phyloP scores from a whole-genome alignment of 1,140 invertebrate genomes.

The Leptoteleia sp. region DNA sequence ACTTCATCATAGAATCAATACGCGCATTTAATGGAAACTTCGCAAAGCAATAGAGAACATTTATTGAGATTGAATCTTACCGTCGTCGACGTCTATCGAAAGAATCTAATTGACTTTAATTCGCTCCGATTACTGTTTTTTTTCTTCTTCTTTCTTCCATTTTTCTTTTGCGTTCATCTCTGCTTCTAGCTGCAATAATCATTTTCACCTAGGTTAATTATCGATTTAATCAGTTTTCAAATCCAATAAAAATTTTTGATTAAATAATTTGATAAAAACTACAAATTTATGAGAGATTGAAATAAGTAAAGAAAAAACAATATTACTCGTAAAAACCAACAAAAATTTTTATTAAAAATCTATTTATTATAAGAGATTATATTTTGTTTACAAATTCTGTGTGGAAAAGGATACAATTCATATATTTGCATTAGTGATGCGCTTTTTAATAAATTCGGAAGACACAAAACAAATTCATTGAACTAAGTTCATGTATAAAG shows the following conservation, averaged over 20 bases:
- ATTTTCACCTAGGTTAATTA: conserved; percentile 34
- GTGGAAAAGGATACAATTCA: conserved; percentile 11
- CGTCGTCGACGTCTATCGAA: conserved; percentile 47
- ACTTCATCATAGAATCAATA: conserved; percentile 46
- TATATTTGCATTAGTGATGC: conserved; percentile 4
- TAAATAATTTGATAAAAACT: too few species aligned
- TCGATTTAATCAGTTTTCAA: conserved; percentile 26
- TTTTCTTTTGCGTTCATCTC: conserved; percentile 1
- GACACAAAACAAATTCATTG: conserved; percentile 23
- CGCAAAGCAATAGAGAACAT: conserved; percentile 48
- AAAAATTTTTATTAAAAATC: conserved; percentile 49
- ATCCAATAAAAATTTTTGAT: conserved; percentile 18
- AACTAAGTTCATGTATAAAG: too few species aligned
- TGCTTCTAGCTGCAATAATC: conserved; percentile 16
- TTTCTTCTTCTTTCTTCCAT: conserved; percentile 8
- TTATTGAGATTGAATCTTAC: conserved; percentile 57
- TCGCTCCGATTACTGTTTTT: conserved; percentile 37
- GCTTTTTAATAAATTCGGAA: conserved; percentile 22
- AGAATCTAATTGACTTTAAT: conserved; percentile 63
- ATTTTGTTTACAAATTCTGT: conserved; percentile 37
- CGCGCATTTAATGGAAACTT: conserved; percentile 47
- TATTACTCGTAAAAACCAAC: too few species aligned
- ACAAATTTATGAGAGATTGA: too few species aligned
- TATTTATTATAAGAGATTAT: conserved; percentile 49
- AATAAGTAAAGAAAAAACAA: too few species aligned